Percentiles rank a stretch among this genome's conserved stretches.
Conservation (phyloP, 2,888 invertebrate species). For the Agrochola lychnidis region DNA sequence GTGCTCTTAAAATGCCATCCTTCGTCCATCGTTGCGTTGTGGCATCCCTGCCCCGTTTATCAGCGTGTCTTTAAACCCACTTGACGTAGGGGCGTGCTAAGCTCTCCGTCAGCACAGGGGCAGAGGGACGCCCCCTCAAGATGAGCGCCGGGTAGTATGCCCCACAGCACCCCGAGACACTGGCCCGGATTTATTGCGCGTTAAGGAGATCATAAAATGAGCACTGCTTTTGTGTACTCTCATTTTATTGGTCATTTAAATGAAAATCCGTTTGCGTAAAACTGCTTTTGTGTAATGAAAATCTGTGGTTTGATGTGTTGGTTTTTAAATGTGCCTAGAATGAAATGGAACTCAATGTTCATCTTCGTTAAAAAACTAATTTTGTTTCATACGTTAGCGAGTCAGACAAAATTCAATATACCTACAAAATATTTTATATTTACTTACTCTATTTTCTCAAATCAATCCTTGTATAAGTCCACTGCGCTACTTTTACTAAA, state of each 20-base stretch:
- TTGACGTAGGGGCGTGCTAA: slow-evolving; percentile 56
- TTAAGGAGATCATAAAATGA: slow-evolving; percentile 63
- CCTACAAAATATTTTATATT: neutral
- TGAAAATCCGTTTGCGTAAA: slow-evolving; percentile 51
- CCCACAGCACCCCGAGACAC: slow-evolving; percentile 19
- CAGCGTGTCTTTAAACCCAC: slow-evolving; percentile 40
- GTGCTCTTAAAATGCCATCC: neutral
- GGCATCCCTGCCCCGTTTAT: slow-evolving; percentile 41
- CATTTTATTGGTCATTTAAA: slow-evolving; percentile 49
- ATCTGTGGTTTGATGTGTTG: slow-evolving; percentile 8
- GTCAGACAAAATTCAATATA: neutral
- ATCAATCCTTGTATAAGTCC: neutral
- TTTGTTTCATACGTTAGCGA: neutral
- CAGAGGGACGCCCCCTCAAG: slow-evolving; percentile 2
- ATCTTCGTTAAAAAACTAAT: neutral
- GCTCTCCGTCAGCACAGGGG: slow-evolving; percentile 41
- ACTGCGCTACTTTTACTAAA: neutral
- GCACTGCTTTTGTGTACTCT: slow-evolving; percentile 46
- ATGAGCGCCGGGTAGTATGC: slow-evolving; percentile 9
- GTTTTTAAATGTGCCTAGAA: neutral
- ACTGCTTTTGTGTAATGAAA: slow-evolving; percentile 18
- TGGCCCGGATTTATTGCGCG: slow-evolving; percentile 57
- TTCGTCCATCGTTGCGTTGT: neutral
- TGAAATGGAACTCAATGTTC: neutral
- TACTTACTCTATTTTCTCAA: neutral